A percentile compares a stretch with the other conserved stretches of the same genome.
Conservation (phyloP, 1,140 invertebrate species). For the Heliconius hermathena region DNA sequence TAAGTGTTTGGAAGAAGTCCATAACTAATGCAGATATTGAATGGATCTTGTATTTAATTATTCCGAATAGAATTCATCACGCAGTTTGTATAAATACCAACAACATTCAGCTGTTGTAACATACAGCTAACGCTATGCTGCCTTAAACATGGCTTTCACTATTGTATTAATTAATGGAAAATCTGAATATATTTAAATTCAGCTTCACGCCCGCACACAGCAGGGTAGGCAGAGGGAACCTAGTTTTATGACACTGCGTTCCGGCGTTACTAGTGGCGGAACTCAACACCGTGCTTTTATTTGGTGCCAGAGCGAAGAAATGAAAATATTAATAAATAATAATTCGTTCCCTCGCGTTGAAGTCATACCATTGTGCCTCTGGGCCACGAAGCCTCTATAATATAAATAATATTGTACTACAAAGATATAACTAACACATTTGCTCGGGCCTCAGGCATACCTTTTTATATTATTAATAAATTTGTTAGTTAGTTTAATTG, state of each 20-base stretch:
- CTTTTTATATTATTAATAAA: not conserved
- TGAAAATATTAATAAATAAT: no score
- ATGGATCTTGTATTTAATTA: not conserved
- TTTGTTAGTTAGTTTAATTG: not conserved
- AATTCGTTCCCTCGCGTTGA: no score
- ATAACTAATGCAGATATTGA: not conserved
- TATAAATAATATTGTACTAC: not conserved
- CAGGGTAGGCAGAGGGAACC: no score
- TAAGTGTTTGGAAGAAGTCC: not conserved
- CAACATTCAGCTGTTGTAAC: not conserved
- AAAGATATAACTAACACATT: not conserved
- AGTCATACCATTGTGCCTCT: no score
- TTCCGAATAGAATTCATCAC: not conserved
- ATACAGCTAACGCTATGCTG: not conserved
- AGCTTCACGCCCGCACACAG: no score
- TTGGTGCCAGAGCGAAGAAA: no score
- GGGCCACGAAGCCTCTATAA: not conserved
- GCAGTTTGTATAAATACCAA: not conserved
- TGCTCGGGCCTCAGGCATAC: not conserved
- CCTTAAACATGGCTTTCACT: slow-evolving; percentile 1
- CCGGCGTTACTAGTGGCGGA: no score
- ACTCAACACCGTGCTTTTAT: no score
- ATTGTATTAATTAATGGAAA: not conserved
- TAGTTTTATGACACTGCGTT: no score
- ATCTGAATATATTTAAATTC: no score